phyloP scores from a whole-genome alignment of 1,140 invertebrate species.

The Potamilus streckersoni region DNA sequence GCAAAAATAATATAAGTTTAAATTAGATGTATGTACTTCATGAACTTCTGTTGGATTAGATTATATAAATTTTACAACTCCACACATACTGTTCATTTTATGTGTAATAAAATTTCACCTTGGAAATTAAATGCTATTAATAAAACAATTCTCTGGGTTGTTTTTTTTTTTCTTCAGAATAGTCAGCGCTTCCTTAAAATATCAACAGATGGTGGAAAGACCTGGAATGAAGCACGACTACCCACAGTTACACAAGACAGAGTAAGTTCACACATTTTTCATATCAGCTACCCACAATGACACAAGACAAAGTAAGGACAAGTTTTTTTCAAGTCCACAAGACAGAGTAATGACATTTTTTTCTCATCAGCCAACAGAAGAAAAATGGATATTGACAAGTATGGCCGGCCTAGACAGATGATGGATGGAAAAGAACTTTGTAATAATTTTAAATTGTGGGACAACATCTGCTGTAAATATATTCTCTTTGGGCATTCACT shows the following conservation, averaged over 20 bases:
- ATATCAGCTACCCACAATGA: too few species aligned
- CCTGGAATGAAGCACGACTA: slow-evolving; percentile 57
- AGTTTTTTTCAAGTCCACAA: too few species aligned
- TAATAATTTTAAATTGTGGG: too few species aligned
- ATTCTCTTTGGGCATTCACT: too few species aligned
- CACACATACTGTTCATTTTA: background rate
- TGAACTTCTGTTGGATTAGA: background rate
- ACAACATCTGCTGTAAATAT: too few species aligned
- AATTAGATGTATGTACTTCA: background rate
- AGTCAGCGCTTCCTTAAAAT: slow-evolving; percentile 50
- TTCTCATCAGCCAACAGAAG: too few species aligned
- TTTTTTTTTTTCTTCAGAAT: slow-evolving; percentile 26
- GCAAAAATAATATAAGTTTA: background rate
- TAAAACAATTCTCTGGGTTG: background rate
- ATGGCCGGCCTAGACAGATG: too few species aligned
- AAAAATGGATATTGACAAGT: too few species aligned
- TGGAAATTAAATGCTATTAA: background rate
- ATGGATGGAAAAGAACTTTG: too few species aligned
- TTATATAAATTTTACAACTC: slow-evolving; percentile 1
- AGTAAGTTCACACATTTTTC: slow-evolving; percentile 33
- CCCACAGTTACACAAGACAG: slow-evolving; percentile 58
- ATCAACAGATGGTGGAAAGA: slow-evolving; percentile 56
- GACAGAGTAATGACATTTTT: too few species aligned
- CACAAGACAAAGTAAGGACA: too few species aligned
- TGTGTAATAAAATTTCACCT: background rate